Conservation (phyloP, 2,888 invertebrate genomes). For the Augochlorella aurata region DNA sequence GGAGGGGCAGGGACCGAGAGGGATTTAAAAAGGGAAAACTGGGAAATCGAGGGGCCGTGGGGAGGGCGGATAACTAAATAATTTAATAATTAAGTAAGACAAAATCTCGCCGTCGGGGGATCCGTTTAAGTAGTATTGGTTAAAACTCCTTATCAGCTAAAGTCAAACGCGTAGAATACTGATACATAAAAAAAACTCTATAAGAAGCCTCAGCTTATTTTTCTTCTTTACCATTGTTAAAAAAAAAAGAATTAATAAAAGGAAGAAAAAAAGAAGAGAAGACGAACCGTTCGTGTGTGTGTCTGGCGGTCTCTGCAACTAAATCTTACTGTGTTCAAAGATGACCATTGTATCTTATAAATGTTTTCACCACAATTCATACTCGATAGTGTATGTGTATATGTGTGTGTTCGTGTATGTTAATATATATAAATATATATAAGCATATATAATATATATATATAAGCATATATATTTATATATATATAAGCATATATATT, state of each 20-base stretch:
- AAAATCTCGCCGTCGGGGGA: conserved; percentile 68
- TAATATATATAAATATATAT: neutral
- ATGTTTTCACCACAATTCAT: conserved; percentile 69
- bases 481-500: neutral
- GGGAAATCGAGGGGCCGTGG: neutral
- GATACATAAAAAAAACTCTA: conserved; percentile 77
- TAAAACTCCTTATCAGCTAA: conserved; percentile 75
- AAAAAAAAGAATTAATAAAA: conserved; percentile 56
- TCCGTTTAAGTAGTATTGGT: conserved; percentile 75
- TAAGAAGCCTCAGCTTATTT: conserved; percentile 78
- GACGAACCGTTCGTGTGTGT: conserved; percentile 67
- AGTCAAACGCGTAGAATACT: conserved; percentile 80
- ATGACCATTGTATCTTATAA: conserved; percentile 63
- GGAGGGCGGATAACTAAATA: conserved; percentile 72
- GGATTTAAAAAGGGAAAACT: conserved; percentile 3
- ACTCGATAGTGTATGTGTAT: conserved; percentile 62
- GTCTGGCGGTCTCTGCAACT: conserved; percentile 70
- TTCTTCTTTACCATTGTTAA: conserved; percentile 69
- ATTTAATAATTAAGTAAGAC: conserved; percentile 80
- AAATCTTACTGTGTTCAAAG: conserved; percentile 69
- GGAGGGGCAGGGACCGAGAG: neutral
- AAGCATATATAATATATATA: neutral
- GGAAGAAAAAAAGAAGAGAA: conserved; percentile 35
- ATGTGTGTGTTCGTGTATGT: neutral
- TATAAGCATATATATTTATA: no score